Base-by-base conservation (phyloP, 2,113 vertebrate genomes). In the Anguilla japonica region DNA sequence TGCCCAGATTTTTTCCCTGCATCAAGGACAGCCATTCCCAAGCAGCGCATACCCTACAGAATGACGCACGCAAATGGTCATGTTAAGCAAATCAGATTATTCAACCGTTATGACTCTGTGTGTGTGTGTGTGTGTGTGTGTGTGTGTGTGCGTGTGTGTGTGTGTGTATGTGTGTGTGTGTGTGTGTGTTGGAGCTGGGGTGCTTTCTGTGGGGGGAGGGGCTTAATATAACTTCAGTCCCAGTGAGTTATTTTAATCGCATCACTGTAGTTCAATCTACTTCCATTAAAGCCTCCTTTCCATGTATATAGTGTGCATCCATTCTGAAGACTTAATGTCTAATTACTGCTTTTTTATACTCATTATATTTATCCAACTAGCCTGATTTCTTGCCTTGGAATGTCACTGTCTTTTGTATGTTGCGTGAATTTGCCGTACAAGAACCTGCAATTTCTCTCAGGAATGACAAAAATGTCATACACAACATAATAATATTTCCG, bases 81-180 rank as follows among this genome's bases (percentile, higher is more conserved):
- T 79, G 67, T 83, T 56, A 41, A 39, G 50, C 14, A 83, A 87
- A 79, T 83, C 43, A 78, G 82, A 53, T 83, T 57, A 83, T 40
- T 83, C 63, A 46, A 41, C 71, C 82, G 75, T 87, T 83, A 87
- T 39, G n/a, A 40, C 43, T n/a, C 7, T 79, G 8, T 43, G 43
- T 26, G 56, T 81, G 56, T 82, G 26, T 43, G 40, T 56, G 34
- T 85, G 43, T 26, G 29, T 85, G 63, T 84, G 39, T 46, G 20
- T 84, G 13, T 71, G 40, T 13, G 22, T 71, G 15, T 50, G n/a
- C 34, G 16, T 39, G 40, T 41, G 34, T 63, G 50, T 60, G n/a
- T 71, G 60, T 78, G 40, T 71, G 34, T 84, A 78, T 75, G 22
- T 56, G 43, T 26, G 29, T 85, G n/a, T n/a, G n/a, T n/a, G n/a